Evolutionary conservation across 2,888 invertebrate species (phyloP), one percentile per base, ranked within the genome.

Genomic region (Eupithecia vulgata): DNA sequence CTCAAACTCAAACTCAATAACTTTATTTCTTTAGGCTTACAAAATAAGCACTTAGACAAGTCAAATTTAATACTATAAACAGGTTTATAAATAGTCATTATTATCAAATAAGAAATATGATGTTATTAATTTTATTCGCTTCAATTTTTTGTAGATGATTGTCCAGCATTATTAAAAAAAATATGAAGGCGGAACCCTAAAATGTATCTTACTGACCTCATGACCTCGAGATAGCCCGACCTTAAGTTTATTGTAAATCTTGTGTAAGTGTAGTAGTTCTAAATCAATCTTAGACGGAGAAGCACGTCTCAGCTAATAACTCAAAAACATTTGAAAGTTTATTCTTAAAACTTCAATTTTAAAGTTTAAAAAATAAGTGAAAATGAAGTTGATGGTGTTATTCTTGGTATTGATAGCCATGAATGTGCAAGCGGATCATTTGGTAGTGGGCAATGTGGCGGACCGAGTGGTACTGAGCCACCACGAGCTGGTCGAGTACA

Each of bases 401-500:
- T 61, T 79, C 0, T 35, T 79, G 12, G 67, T 70, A 5, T 40
- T 35, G 5, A 48, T 76, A 3, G 25, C 68, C 17, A n/a, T 74
- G 7, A 5, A 35, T n/a, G 80, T 78, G 3, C 67, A 72, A 0
- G 68, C 77, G 12, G 74, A 80, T 1, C 79, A 82, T 67, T 66
- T 81, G 2, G 74, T 81, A 4, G 35, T 78, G 1, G 82, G 82
- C 0, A 82, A 82, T 66, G 76, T 79, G 5, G 76, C 78, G 0
- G 76, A 81, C 35, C 70, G 80, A 61, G 82, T 82, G 2, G 73
- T 52, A 1, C 3, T 81, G 3, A 71, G 69, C 0, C 83, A 91
- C 3, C 84, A 85, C 5, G 83, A 83, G 0, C 40, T 37, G 1
- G 74, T 91, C 0, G 80, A 87, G 64, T 94, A 93, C 71, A 92